These are phyloP conservation scores for Oscheius sp. DNA, from an alignment of 2,888 invertebrate species.

Conservation along the genomic window DNA sequence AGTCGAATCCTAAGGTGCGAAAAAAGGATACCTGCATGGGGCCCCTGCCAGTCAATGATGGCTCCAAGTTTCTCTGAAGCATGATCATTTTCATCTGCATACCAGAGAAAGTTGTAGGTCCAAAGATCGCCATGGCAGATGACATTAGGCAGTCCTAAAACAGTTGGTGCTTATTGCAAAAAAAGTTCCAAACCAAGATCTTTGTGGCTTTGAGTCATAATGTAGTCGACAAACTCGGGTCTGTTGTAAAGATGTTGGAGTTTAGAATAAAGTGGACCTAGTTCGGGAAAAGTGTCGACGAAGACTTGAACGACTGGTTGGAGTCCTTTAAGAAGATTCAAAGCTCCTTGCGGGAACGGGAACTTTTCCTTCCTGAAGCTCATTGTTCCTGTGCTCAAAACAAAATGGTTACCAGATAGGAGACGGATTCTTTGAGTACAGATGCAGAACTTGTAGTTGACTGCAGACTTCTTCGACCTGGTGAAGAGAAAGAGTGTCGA, in stretches of 20 bases:
- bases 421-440: slow-evolving; percentile 14
- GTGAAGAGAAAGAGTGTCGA: slow-evolving; percentile 43
- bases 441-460: slow-evolving; percentile 23
- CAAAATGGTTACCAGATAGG: slow-evolving; percentile 1
- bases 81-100: slow-evolving; percentile 35
- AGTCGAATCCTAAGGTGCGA: no score
- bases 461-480: slow-evolving; percentile 35
- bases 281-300: slow-evolving; percentile 12
- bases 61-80: slow-evolving; percentile 49
- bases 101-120: slow-evolving; percentile 57
- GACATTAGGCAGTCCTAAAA: slow-evolving; percentile 42
- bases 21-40: slow-evolving; percentile 42
- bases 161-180: no score
- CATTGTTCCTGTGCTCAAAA: neutral
- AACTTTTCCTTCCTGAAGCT: slow-evolving; percentile 26
- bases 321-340: slow-evolving; percentile 21
- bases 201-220: slow-evolving; percentile 22
- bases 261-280: slow-evolving; percentile 16
- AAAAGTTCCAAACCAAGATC: neutral
- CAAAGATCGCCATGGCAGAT: slow-evolving; percentile 58
- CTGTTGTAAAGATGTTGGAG: slow-evolving; percentile 26
- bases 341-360: slow-evolving; percentile 12
- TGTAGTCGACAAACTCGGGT: slow-evolving; percentile 20
- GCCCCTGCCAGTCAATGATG: slow-evolving; percentile 57
- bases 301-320: slow-evolving; percentile 24